A percentile compares a stretch with the other conserved stretches of the same genome.
Conservation (phyloP, 2,888 invertebrate genomes). For the Amphipoea oculea region DNA sequence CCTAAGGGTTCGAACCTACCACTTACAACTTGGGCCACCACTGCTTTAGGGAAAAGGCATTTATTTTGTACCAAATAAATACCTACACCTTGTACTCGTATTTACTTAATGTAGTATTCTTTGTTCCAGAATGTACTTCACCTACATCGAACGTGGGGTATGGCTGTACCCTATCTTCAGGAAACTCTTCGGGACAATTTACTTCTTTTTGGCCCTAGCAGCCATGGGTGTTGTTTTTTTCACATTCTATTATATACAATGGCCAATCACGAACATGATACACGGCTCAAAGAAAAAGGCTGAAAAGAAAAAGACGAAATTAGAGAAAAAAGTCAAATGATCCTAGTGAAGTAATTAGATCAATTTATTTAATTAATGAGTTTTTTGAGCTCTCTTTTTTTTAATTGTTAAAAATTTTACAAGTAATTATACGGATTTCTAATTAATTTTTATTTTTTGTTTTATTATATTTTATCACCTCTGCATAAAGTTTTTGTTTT, state of each 20-base stretch:
- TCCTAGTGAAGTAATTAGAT: not conserved
- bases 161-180: slow-evolving; percentile 83
- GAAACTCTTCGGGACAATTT: slow-evolving; percentile 73
- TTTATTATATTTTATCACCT: not conserved
- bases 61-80: not conserved
- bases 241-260: slow-evolving; percentile 76
- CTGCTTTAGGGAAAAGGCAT: not conserved
- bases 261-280: slow-evolving; percentile 72
- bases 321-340: slow-evolving; percentile 53
- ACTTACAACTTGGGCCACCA: no score
- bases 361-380: slow-evolving; percentile 7
- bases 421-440: not conserved
- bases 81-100: not conserved
- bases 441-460: not conserved
- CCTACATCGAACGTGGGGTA: slow-evolving; percentile 74
- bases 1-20: no score
- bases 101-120: slow-evolving; percentile 32
- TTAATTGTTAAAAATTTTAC: not conserved
- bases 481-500: no score
- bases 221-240: slow-evolving; percentile 57
- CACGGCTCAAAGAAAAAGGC: slow-evolving; percentile 61
- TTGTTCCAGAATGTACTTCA: slow-evolving; percentile 82
- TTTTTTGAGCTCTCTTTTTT: slow-evolving; percentile 5
- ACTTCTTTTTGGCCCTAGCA: slow-evolving; percentile 70
- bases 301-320: slow-evolving; percentile 40